These are phyloP conservation scores for Falco rusticolus DNA, from an alignment of 2,797 vertebrate species.

Conservation along the genomic window DNA sequence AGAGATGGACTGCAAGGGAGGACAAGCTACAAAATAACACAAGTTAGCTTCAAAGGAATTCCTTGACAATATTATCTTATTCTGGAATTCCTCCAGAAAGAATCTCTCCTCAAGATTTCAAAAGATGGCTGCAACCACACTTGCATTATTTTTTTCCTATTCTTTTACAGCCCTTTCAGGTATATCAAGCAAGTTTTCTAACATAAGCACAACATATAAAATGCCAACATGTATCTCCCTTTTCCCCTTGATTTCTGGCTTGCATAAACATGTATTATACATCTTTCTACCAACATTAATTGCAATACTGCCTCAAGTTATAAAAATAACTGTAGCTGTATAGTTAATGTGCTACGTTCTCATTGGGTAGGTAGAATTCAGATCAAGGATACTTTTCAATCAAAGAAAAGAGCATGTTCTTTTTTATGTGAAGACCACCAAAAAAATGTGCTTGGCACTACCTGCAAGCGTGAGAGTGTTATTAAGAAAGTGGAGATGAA, in stretches of 20 bases:
- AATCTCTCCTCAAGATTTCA: background rate
- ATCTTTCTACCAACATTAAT: background rate
- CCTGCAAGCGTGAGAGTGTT: background rate
- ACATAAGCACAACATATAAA: background rate
- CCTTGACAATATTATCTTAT: background rate
- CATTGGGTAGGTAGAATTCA: background rate
- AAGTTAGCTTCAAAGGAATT: conserved; percentile 36
- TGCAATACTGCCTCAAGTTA: background rate
- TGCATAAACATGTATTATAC: background rate
- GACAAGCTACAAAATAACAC: background rate
- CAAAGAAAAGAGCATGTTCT: background rate
- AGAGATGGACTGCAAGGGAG: background rate
- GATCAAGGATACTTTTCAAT: background rate
- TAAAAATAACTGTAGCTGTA: background rate
- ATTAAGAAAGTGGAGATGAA: background rate
- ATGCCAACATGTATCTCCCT: background rate
- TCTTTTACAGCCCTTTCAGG: background rate
- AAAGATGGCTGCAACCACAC: background rate
- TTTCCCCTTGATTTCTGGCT: background rate
- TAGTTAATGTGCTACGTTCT: background rate
- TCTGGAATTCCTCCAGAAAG: conserved; percentile 25
- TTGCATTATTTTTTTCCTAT: background rate
- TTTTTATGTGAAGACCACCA: background rate
- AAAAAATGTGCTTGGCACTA: background rate
- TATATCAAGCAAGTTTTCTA: background rate